Percentiles rank a stretch among this genome's conserved stretches.
Conservation (phyloP, 2,113 vertebrate genomes). For the Bujurquina vittata region DNA sequence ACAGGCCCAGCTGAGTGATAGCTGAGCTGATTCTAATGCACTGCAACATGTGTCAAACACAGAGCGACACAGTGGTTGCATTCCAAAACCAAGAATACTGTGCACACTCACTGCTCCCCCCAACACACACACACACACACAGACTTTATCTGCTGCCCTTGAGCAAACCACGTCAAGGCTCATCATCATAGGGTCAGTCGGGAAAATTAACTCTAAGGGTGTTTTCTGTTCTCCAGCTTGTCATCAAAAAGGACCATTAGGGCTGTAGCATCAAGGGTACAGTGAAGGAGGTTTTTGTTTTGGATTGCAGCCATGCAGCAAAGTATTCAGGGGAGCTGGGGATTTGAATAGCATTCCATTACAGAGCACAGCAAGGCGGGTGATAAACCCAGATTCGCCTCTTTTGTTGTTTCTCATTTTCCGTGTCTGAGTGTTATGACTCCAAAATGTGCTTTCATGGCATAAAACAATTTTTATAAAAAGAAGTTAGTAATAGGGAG, state of each 20-base stretch:
- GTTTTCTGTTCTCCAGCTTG: constrained; percentile 48
- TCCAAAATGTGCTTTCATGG: constrained; percentile 43
- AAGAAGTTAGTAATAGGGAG: background rate
- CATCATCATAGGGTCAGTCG: constrained; percentile 33
- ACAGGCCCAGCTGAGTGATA: constrained; percentile 36
- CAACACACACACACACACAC: too few relatives aligned
- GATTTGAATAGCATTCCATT: constrained; percentile 62
- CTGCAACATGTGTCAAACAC: constrained; percentile 51
- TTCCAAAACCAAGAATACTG: constrained; percentile 29
- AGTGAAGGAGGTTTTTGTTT: constrained; percentile 63
- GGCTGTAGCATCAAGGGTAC: constrained; percentile 56
- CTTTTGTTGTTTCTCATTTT: constrained; percentile 50
- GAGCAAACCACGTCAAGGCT: constrained; percentile 33
- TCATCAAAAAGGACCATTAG: constrained; percentile 54
- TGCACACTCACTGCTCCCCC: background rate
- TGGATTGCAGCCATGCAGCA: constrained; percentile 59
- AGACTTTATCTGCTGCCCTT: constrained; percentile 45
- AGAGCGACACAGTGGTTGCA: constrained; percentile 23
- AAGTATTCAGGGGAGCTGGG: constrained; percentile 47
- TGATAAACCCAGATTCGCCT: constrained; percentile 51
- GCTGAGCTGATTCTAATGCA: constrained; percentile 47
- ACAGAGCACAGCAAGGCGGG: constrained; percentile 45
- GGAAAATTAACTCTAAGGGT: constrained; percentile 46
- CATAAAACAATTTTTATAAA: constrained; percentile 26
- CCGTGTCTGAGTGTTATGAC: constrained; percentile 29